Conservation (phyloP, 2,888 invertebrate species). For the Resseliella maxima region DNA sequence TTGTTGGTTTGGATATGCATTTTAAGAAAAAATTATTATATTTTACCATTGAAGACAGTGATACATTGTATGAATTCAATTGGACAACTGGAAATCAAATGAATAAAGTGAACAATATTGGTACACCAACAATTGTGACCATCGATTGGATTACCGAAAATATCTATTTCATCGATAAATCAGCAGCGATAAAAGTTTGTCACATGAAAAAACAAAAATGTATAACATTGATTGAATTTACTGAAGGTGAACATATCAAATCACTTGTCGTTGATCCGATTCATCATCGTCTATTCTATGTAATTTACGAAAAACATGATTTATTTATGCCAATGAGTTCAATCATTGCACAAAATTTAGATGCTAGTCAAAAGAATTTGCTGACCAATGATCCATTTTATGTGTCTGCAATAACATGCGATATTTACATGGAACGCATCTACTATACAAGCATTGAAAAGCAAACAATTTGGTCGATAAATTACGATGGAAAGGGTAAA, state of each 20-base stretch:
- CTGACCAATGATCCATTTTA: slow-evolving; percentile 64
- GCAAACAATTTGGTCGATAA: slow-evolving; percentile 69
- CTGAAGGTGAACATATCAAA: slow-evolving; percentile 70
- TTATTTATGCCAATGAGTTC: slow-evolving; percentile 68
- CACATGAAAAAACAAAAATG: slow-evolving; percentile 70
- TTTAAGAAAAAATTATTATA: slow-evolving; percentile 68
- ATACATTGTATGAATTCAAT: slow-evolving; percentile 65
- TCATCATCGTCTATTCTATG: slow-evolving; percentile 72
- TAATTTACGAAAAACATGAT: slow-evolving; percentile 67
- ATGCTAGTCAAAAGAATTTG: slow-evolving; percentile 69
- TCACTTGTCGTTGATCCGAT: slow-evolving; percentile 75
- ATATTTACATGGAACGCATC: slow-evolving; percentile 72
- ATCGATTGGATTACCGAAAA: slow-evolving; percentile 82
- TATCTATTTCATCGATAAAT: slow-evolving; percentile 74
- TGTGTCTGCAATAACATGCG: slow-evolving; percentile 68
- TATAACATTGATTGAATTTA: slow-evolving; percentile 70
- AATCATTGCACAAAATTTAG: slow-evolving; percentile 70
- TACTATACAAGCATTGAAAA: slow-evolving; percentile 80
- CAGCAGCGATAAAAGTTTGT: slow-evolving; percentile 70
- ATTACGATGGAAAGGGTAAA: slow-evolving; percentile 69
- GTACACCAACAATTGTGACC: slow-evolving; percentile 71
- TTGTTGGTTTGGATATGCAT: slow-evolving; percentile 71
- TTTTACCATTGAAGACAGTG: slow-evolving; percentile 68
- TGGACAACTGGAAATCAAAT: not conserved
- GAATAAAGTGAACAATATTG: slow-evolving; percentile 66